phyloP scores from a whole-genome alignment of 2,113 vertebrate genomes.

The Anser cygnoides region DNA sequence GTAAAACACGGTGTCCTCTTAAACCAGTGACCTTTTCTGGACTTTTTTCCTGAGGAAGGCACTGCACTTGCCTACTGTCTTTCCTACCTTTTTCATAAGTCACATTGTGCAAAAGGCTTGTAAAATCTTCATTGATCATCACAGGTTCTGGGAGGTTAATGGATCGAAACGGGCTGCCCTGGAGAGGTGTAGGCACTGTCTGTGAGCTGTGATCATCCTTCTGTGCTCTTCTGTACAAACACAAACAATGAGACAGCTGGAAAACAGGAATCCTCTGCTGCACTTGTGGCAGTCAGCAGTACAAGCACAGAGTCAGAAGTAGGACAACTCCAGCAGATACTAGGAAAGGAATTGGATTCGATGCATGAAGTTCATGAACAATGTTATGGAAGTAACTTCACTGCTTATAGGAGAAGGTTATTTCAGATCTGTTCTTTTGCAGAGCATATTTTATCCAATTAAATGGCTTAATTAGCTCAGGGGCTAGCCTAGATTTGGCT shows the following conservation, averaged over 20 bases:
- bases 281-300: not conserved
- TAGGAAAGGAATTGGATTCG: not conserved
- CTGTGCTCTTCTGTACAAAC: conserved; percentile 76
- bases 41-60: not conserved
- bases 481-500: conserved; percentile 27
- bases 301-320: not conserved
- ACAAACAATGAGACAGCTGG: not conserved
- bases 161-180: conserved; percentile 81
- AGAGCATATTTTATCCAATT: conserved; percentile 24
- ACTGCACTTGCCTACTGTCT: not conserved
- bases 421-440: conserved; percentile 4
- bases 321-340: conserved; percentile 5
- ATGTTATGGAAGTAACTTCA: not conserved
- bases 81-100: conserved; percentile 82
- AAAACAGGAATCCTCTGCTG: not conserved
- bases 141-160: conserved; percentile 80
- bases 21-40: not conserved
- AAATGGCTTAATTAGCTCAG: conserved; percentile 49
- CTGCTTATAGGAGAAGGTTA: not conserved
- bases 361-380: not conserved
- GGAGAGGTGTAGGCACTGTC: conserved; percentile 74
- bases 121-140: conserved; percentile 79
- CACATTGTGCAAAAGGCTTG: conserved; percentile 76
- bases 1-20: not conserved
- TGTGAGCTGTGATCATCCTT: conserved; percentile 80